Percentiles rank a stretch among this genome's conserved stretches.
Conservation (phyloP, 1,140 invertebrate species). For the Homarus americanus region DNA sequence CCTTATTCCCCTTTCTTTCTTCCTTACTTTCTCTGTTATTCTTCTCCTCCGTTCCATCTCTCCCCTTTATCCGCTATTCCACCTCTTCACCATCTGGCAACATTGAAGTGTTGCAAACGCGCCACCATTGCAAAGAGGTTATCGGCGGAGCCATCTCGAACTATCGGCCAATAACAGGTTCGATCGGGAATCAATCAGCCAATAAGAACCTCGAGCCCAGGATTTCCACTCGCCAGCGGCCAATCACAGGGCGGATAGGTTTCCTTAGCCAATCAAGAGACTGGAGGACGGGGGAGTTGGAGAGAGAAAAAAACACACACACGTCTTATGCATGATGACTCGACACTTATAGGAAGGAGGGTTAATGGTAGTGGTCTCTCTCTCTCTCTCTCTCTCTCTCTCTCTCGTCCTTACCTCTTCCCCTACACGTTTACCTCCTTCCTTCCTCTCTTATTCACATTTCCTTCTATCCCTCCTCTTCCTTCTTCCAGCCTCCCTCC, state of each 20-base stretch:
- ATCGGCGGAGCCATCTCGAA: conserved; percentile 60
- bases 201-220: conserved; percentile 39
- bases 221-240: conserved; percentile 29
- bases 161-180: conserved; percentile 70
- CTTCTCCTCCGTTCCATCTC: not conserved
- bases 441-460: not conserved
- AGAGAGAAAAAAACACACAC: not conserved
- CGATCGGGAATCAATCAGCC: conserved; percentile 72
- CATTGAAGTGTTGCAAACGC: not conserved
- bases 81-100: conserved; percentile 19
- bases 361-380: not conserved
- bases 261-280: conserved; percentile 56
- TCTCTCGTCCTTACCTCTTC: not conserved
- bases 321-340: conserved; percentile 37
- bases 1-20: not conserved
- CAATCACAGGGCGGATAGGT: conserved; percentile 32
- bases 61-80: not conserved
- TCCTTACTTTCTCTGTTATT: too few relatives aligned
- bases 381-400: not conserved
- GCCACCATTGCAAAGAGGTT: conserved; percentile 65
- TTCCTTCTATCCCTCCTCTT: not conserved
- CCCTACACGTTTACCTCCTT: too few relatives aligned
- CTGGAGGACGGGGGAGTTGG: not conserved
- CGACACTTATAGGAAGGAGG: not conserved
- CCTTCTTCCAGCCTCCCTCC: too few relatives aligned